Base-by-base conservation (phyloP, 1,140 invertebrate genomes). In the Drosophila setifemur region DNA sequence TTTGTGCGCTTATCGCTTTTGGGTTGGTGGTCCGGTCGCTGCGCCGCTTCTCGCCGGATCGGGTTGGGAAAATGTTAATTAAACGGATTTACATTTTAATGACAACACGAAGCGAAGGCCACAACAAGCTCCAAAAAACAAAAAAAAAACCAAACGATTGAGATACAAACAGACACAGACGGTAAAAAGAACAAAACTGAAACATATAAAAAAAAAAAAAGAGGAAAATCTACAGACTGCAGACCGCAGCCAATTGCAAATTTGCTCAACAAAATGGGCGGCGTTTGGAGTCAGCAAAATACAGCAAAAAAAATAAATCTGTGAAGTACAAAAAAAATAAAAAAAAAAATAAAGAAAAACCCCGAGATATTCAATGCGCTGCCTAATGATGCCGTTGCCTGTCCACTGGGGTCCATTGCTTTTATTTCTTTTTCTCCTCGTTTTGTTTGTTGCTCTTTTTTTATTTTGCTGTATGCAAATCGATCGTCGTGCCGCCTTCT, bases 41-140 rank as follows among this genome's bases (percentile, higher is more conserved):
- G 33, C 29, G 28, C 48, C 16, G 18, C 9, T 28, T 35, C 11
- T 49, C 5, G 12, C 42, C 8, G 39, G 18, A 11, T 9, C 12
- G 26, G 33, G 28, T n/a, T 19, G 19, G 9, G 37, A 78, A 86
- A 85, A 85, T 79, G 79, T 85, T 85, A 85, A 85, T 85, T 85
- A 85, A 85, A 85, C 60, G 81, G 74, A 85, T 85, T 85, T 85
- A 85, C 79, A 85, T 85, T 85, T 85, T 85, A 85, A 85, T 85
- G 79, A 85, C 79, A 86, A 85, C 81, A 86, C 79, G 79, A 79
- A 79, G 49, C 47, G 50, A 64, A 58, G 52, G 68, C 74, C 67
- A 39, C 57, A 37, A 45, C 23, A 21, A 40, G 26, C 29, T 33
- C 19, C 47, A 14, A 58, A n/a, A n/a, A n/a, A n/a, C n/a, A n/a